Evolutionary conservation across 2,113 vertebrate genomes (phyloP), one percentile per base, ranked within the genome.

Genomic region (Pteruthius melanotis): DNA sequence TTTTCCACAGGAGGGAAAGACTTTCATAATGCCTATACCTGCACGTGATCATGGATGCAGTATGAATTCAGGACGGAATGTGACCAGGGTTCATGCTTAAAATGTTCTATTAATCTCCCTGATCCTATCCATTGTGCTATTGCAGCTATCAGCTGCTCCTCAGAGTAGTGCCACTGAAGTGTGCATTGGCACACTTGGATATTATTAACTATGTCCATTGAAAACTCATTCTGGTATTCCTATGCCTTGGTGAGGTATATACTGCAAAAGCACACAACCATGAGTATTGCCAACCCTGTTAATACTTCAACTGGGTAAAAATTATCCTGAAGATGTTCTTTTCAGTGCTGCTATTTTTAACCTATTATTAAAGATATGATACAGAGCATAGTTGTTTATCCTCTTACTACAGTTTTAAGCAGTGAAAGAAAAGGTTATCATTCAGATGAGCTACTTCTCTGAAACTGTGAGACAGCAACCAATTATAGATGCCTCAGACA

Each of bases 381-480:
- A 40, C 10, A 59, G 16, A 59, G 3, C 11, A 37, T 23, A 33
- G 26, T 40, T 72, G 3, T 85, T 91, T 69, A 39, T 87, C 83
- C 77, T 91, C 37, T 31, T 80, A 63, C 27, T 45, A 80, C 14
- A 74, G 21, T 33, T 90, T 63, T 86, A 83, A 70, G 44, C 52
- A 44, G 14, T 76, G 28, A 59, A 80, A 82, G 23, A 90, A 91
- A 77, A 90, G 2, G 21, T 89, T 81, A 9, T 66, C 37, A 87
- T 84, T 91, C 63, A 88, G 71, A 66, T 40, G 47, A 64, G 63
- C 17, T 85, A 35, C 23, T 88, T 86, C 90, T 88, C 87, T 91
- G 39, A 65, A 91, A 69, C 28, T 47, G 11, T 82, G 74, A 69
- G 47, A 72, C 61, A 90, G 31, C 26, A 66, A 80, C 50, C 14